These are phyloP conservation scores for Litoditis marina DNA, from an alignment of 2,888 invertebrate species.

Conservation along the genomic window DNA sequence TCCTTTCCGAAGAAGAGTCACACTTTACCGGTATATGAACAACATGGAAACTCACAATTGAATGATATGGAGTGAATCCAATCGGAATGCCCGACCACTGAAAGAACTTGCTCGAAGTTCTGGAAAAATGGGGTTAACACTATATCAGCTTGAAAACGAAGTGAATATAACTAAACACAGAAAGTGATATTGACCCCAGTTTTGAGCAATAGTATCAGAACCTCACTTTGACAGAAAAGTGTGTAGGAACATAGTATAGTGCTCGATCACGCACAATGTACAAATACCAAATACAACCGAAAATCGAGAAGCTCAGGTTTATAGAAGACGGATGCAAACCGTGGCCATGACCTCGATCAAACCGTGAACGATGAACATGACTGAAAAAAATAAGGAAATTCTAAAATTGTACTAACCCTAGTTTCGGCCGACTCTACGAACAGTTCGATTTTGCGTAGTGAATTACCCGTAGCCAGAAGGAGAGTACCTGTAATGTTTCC, in stretches of 20 bases:
- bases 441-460: conserved; percentile 44
- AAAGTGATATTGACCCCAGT: too few species aligned
- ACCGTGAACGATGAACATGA: too few species aligned
- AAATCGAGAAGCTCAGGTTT: too few species aligned
- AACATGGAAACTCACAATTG: conserved; percentile 28
- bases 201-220: too few species aligned
- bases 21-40: neutral
- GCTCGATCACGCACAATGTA: too few species aligned
- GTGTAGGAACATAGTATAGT: too few species aligned
- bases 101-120: conserved; percentile 22
- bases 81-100: conserved; percentile 42
- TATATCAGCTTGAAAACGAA: too few species aligned
- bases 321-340: too few species aligned
- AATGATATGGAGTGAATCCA: conserved; percentile 52
- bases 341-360: too few species aligned
- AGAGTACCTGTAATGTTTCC: conserved; percentile 9
- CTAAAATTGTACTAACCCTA: neutral
- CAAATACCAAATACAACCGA: too few species aligned
- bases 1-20: neutral
- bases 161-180: too few species aligned
- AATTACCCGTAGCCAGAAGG: conserved; percentile 44
- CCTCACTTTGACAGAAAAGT: too few species aligned
- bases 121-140: neutral
- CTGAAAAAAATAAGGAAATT: neutral
- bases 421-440: conserved; percentile 17